Percentiles rank a stretch among this genome's conserved stretches.
phyloP scores from a whole-genome alignment of 2,113 vertebrate species.

The Bufo gargarizans region DNA sequence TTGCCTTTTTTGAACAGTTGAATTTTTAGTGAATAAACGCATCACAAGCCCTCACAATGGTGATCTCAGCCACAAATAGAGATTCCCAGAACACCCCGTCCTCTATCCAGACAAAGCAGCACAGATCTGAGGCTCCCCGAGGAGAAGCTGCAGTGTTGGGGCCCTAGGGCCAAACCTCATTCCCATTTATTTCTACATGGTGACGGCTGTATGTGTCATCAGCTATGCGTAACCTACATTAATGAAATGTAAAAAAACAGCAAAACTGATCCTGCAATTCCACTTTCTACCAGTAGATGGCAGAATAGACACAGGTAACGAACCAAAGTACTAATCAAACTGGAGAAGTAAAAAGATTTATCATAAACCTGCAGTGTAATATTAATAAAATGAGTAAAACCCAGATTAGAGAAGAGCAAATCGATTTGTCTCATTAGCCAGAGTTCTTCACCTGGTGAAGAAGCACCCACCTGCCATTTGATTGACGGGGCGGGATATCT shows the following conservation, averaged over 20 bases:
- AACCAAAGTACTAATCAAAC: background rate
- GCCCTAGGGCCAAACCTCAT: background rate
- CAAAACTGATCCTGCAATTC: background rate
- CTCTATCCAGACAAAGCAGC: conserved; percentile 32
- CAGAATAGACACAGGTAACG: background rate
- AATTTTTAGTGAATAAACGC: too few species aligned
- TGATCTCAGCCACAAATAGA: background rate
- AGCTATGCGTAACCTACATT: background rate
- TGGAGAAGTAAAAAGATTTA: background rate
- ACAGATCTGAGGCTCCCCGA: conserved; percentile 15
- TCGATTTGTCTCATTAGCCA: too few species aligned
- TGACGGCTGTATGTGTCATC: background rate
- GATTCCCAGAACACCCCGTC: conserved; percentile 17
- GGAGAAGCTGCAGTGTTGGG: background rate
- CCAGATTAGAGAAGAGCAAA: too few species aligned
- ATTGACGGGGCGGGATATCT: too few species aligned
- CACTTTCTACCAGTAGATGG: conserved; percentile 17
- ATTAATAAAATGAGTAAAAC: background rate
- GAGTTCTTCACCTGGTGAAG: too few species aligned
- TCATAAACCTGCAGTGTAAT: background rate
- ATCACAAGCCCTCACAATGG: too few species aligned
- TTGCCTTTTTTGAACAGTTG: too few species aligned
- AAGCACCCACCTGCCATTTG: too few species aligned
- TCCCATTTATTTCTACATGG: background rate
- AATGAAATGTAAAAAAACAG: background rate